phyloP scores from a whole-genome alignment of 2,797 vertebrate species.

The Sparidentex hasta region DNA sequence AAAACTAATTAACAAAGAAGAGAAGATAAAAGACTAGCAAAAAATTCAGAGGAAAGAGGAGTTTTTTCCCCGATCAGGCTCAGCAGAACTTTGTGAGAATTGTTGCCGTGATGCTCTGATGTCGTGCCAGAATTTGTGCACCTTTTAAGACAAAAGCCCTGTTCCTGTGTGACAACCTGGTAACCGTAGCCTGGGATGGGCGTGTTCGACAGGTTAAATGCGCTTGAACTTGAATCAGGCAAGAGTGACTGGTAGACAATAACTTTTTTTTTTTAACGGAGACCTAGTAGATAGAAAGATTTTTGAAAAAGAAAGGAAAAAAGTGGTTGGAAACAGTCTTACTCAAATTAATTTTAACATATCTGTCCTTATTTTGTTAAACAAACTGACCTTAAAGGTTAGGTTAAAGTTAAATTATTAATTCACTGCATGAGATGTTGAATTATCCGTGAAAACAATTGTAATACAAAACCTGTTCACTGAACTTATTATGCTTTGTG shows the following conservation, averaged over 20 bases:
- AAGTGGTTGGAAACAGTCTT: no score
- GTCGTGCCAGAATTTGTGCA: background rate
- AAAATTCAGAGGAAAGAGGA: background rate
- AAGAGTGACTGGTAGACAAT: background rate
- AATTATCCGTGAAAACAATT: background rate
- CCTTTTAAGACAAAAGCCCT: background rate
- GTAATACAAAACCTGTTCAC: background rate
- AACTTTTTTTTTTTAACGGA: background rate
- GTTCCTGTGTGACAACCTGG: slow-evolving; percentile 1
- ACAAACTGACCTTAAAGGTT: no score
- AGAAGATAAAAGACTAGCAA: slow-evolving; percentile 2
- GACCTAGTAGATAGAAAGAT: background rate
- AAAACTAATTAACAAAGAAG: slow-evolving; percentile 27
- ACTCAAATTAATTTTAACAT: no score
- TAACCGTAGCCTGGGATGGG: background rate
- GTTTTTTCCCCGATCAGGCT: background rate
- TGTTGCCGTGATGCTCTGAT: background rate
- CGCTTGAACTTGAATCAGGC: background rate
- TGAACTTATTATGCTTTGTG: background rate
- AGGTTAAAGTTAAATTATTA: background rate
- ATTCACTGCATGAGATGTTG: background rate
- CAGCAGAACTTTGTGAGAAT: background rate
- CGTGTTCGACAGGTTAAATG: background rate
- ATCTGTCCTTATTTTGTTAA: no score
- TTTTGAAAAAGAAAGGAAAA: no score